Percentiles rank a stretch among this genome's conserved stretches.
Evolutionary conservation across 2,797 vertebrate genomes (phyloP).

Genomic region (Malacoctenus gilli): DNA sequence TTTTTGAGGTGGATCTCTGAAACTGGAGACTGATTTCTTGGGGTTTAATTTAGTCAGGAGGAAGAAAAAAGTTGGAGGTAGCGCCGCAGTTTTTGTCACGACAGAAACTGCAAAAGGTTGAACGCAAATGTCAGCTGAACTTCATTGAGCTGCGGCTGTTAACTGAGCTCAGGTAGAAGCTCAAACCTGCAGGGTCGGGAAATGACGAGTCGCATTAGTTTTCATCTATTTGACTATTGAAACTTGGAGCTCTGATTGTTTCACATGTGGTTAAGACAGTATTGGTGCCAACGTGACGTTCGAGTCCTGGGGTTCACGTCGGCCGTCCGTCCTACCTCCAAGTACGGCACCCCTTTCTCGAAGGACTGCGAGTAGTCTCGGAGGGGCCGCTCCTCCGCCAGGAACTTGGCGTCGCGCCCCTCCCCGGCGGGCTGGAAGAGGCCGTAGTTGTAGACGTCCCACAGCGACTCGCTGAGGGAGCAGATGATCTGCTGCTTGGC

Average conservation of each 20-base stretch:
- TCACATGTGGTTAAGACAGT: too few relatives aligned
- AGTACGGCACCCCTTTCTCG: slow-evolving; percentile 93
- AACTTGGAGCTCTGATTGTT: too few relatives aligned
- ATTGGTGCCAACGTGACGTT: too few relatives aligned
- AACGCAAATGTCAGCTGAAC: neutral
- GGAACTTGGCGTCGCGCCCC: slow-evolving; percentile 90
- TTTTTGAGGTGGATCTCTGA: neutral
- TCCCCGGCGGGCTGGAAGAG: slow-evolving; percentile 95
- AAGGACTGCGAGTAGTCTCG: slow-evolving; percentile 90
- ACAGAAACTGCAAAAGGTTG: neutral
- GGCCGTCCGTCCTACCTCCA: slow-evolving; percentile 82
- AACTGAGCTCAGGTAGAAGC: too few relatives aligned
- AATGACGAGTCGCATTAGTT: too few relatives aligned
- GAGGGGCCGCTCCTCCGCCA: slow-evolving; percentile 90
- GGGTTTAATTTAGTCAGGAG: slow-evolving; percentile 1
- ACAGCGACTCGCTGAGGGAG: slow-evolving; percentile 89
- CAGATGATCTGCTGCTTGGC: slow-evolving; percentile 95
- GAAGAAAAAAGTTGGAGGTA: neutral
- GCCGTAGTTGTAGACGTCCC: slow-evolving; percentile 94
- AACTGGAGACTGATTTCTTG: too few relatives aligned
- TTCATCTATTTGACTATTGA: too few relatives aligned
- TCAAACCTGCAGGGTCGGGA: too few relatives aligned
- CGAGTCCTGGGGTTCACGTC: neutral
- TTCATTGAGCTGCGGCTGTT: too few relatives aligned
- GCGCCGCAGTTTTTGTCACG: neutral